phyloP scores from a whole-genome alignment of 2,888 invertebrate genomes.

The Cantharis rufa region DNA sequence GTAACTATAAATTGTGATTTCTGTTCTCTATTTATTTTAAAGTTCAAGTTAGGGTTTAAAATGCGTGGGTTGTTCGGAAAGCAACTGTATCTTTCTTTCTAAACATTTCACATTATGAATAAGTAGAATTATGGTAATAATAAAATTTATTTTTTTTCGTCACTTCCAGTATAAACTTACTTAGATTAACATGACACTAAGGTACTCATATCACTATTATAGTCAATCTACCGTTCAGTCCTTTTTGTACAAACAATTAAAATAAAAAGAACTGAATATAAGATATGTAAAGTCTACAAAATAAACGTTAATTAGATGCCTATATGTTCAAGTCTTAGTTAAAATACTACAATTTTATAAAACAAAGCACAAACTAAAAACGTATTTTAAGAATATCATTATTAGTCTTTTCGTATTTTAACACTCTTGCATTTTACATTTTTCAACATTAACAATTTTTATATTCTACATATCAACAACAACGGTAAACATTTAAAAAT shows the following conservation, averaged over 20 bases:
- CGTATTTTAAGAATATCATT: background rate
- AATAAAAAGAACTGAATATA: constrained; percentile 6
- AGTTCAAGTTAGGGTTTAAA: background rate
- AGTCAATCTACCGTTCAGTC: background rate
- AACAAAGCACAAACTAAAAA: background rate
- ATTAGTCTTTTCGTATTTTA: background rate
- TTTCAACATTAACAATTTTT: background rate
- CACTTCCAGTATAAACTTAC: constrained; percentile 2
- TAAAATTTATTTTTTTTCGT: constrained; percentile 3
- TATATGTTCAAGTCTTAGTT: background rate
- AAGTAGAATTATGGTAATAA: background rate
- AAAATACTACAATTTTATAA: background rate
- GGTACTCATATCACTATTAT: background rate
- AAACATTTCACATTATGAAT: background rate
- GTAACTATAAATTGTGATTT: background rate
- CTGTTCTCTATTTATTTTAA: background rate
- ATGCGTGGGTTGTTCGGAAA: background rate
- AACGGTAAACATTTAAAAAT: background rate
- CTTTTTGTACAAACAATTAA: background rate
- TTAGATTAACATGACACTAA: background rate
- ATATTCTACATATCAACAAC: background rate
- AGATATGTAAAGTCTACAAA: background rate
- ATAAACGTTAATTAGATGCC: background rate
- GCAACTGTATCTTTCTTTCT: background rate
- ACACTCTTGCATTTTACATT: background rate